phyloP scores from a whole-genome alignment of 2,888 invertebrate genomes.

The Eristalis pertinax region DNA sequence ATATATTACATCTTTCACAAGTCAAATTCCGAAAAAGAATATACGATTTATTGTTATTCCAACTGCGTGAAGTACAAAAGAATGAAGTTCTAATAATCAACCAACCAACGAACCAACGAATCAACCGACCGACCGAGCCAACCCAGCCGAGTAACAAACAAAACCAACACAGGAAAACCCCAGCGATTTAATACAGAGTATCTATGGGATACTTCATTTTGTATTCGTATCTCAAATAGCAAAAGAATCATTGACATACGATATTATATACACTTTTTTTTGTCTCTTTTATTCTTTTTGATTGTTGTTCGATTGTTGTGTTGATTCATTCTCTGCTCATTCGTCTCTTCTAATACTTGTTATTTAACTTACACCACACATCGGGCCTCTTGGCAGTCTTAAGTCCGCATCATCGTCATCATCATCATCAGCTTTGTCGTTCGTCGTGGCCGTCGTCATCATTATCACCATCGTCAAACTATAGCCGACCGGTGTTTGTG shows the following conservation, averaged over 20 bases:
- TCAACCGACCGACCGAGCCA: background rate
- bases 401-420: constrained; percentile 24
- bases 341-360: constrained; percentile 39
- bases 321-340: constrained; percentile 33
- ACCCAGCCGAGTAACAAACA: background rate
- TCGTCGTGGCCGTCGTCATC: background rate
- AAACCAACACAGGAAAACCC: constrained; percentile 36
- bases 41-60: constrained; percentile 28
- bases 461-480: constrained; percentile 11
- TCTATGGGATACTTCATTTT: constrained; percentile 45
- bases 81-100: constrained; percentile 35
- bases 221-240: constrained; percentile 56
- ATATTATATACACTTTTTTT: constrained; percentile 1
- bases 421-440: background rate
- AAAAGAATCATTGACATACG: constrained; percentile 57
- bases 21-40: background rate
- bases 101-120: background rate
- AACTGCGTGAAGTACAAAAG: constrained; percentile 45
- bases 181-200: constrained; percentile 33
- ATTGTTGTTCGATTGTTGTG: constrained; percentile 23
- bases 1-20: background rate
- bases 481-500: background rate
- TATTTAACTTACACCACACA: constrained; percentile 38
- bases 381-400: constrained; percentile 13
- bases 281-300: background rate